Base-by-base conservation (phyloP, 2,113 vertebrate genomes). In the Peromyscus californicus region DNA sequence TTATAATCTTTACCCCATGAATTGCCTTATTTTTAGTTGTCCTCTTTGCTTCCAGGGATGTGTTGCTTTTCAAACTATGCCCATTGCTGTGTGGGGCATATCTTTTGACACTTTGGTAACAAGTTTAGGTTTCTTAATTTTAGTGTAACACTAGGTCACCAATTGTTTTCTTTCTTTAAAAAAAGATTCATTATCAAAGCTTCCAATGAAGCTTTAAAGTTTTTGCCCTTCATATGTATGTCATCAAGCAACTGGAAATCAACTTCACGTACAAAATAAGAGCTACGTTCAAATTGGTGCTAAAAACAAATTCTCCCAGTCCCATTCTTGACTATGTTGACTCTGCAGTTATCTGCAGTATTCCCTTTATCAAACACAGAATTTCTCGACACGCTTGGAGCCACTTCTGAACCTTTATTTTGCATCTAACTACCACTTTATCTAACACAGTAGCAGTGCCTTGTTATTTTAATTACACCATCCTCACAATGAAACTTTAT, bases 331-430 rank as follows among this genome's bases (percentile, higher is more conserved):
- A 70, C 39, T 63, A 13, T 57, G 67, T 83, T 79, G 78, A 72
- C 31, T 97, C 54, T 54, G 12, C n/a, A 42, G 91, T 74, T 16
- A 61, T 84, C 69, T 84, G 8, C 48, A 94, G 39, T 3, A 94
- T 6, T 92, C 17, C 48, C 15, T 78, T 29, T 48, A 31, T 88
- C 85, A 95, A 95, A 97, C 51, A 82, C 1, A 85, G 33, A 95
- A 88, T 88, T 91, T 87, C 21, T 85, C 29, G 74, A 9, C 9
- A 61, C 29, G 33, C 15, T 51, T 89, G 31, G 7, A 45, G 17
- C 69, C 59, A 61, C 33, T 95, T 87, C 84, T 92, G 31, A 74
- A 48, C 16, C 54, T 90, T 93, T 22, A 22, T 70, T 93, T 76
- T 69, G 54, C 11, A 75, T 79, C 87, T 31, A 85, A 2, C 39